Evolutionary conservation across 2,888 invertebrate genomes (phyloP).

Genomic region (Drosophila kambysellisi): DNA sequence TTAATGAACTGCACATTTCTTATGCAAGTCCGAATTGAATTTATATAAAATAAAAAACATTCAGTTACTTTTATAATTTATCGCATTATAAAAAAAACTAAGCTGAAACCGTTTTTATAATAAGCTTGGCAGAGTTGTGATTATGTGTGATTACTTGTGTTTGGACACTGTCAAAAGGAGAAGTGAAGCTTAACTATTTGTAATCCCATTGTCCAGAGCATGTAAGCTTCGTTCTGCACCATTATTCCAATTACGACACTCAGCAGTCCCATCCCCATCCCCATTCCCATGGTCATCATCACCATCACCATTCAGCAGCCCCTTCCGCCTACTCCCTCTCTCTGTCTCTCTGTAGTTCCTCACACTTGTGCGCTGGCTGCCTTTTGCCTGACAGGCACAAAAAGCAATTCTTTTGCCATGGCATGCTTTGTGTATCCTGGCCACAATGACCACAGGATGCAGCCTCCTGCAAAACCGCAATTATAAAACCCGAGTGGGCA

Average conservation of each 20-base stretch:
- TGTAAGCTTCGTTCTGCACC: conserved; percentile 53
- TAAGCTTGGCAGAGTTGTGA: conserved; percentile 9
- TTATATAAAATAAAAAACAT: background rate
- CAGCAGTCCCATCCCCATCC: background rate
- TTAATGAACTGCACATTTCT: background rate
- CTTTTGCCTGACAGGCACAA: conserved; percentile 24
- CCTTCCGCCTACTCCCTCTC: background rate
- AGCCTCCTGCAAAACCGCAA: conserved; percentile 72
- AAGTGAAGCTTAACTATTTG: conserved; percentile 24
- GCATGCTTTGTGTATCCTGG: conserved; percentile 52
- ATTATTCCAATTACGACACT: conserved; percentile 59
- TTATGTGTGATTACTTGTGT: conserved; percentile 23
- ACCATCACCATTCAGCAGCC: background rate
- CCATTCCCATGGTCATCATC: background rate
- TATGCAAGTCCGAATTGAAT: background rate
- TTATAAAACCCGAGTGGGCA: conserved; percentile 64
- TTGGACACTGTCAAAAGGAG: conserved; percentile 3
- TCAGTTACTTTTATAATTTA: background rate
- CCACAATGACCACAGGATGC: conserved; percentile 72
- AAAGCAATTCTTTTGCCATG: conserved; percentile 55
- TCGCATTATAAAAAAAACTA: background rate
- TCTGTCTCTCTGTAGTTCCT: background rate
- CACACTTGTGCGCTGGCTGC: conserved; percentile 2
- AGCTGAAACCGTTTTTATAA: background rate
- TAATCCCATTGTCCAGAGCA: conserved; percentile 51